Evolutionary conservation across 2,888 invertebrate species (phyloP).

Genomic region (Sminthurides aquaticus): DNA sequence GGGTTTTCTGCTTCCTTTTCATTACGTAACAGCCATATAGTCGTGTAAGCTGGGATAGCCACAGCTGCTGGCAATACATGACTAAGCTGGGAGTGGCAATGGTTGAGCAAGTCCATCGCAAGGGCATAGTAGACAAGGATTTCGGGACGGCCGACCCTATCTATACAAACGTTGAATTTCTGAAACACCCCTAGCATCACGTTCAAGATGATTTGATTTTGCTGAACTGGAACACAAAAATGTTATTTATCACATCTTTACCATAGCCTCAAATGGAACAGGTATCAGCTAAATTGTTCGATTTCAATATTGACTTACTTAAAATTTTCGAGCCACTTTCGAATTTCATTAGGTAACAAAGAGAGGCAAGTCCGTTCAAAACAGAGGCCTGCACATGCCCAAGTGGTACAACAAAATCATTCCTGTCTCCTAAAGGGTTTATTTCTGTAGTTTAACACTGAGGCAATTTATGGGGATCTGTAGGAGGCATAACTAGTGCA

Average conservation of each 20-base stretch:
- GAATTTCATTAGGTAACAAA: slow-evolving; percentile 34
- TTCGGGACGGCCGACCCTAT: slow-evolving; percentile 25
- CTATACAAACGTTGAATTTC: slow-evolving; percentile 28
- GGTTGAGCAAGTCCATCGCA: slow-evolving; percentile 29
- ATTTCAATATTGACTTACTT: slow-evolving; percentile 27
- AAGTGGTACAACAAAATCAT: slow-evolving; percentile 29
- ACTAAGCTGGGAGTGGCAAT: slow-evolving; percentile 25
- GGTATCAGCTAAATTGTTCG: background rate
- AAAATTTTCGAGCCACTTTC: slow-evolving; percentile 25
- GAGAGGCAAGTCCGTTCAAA: slow-evolving; percentile 33
- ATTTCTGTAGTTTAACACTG: slow-evolving; percentile 1
- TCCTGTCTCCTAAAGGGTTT: slow-evolving; percentile 21
- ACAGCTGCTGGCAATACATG: slow-evolving; percentile 24
- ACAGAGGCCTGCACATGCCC: slow-evolving; percentile 34
- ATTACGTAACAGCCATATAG: slow-evolving; percentile 25
- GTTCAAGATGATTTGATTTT: background rate
- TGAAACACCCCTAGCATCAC: slow-evolving; percentile 22
- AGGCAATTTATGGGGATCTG: slow-evolving; percentile 9
- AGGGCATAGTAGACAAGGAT: slow-evolving; percentile 36
- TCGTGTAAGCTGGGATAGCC: slow-evolving; percentile 25
- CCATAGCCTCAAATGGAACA: background rate
- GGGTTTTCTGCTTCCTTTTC: slow-evolving; percentile 24
- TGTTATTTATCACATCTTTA: background rate
- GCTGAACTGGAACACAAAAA: slow-evolving; percentile 10
- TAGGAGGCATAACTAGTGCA: background rate